Evolutionary conservation across 2,797 vertebrate species (phyloP).

Genomic region (Myoxocephalus aenaeus): DNA sequence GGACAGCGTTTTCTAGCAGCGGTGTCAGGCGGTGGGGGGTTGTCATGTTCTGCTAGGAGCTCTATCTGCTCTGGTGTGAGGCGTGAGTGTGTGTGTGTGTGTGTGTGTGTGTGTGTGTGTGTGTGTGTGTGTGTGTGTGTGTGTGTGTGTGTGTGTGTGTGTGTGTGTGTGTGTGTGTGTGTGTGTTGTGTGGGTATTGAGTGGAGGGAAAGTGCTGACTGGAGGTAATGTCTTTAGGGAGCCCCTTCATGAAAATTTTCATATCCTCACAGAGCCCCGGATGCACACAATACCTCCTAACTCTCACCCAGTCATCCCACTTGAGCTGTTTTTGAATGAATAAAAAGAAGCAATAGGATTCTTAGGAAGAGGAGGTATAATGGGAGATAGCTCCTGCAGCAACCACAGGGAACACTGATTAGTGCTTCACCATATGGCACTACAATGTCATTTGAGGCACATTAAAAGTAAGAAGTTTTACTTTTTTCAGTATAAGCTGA

Average conservation of each 20-base stretch:
- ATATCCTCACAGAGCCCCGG: constrained; percentile 35
- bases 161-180: neutral
- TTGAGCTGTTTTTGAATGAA: constrained; percentile 47
- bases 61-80: neutral
- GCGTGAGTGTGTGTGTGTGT: neutral
- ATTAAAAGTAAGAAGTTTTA: constrained; percentile 27
- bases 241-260: constrained; percentile 30
- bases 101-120: neutral
- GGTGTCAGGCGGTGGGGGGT: neutral
- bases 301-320: constrained; percentile 33
- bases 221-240: constrained; percentile 63
- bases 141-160: neutral
- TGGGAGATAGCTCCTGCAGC: constrained; percentile 21
- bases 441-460: constrained; percentile 29
- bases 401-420: constrained; percentile 31
- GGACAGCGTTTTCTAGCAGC: constrained; percentile 5
- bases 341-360: constrained; percentile 32
- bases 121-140: neutral
- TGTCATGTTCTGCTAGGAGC: constrained; percentile 23
- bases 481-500: constrained; percentile 1
- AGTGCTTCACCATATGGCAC: constrained; percentile 40
- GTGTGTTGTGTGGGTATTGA: neutral
- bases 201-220: constrained; percentile 19
- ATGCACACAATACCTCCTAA: constrained; percentile 28
- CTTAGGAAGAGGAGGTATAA: constrained; percentile 17